Base-by-base conservation (phyloP, 2,888 invertebrate genomes). In the Stramonita haemastoma region DNA sequence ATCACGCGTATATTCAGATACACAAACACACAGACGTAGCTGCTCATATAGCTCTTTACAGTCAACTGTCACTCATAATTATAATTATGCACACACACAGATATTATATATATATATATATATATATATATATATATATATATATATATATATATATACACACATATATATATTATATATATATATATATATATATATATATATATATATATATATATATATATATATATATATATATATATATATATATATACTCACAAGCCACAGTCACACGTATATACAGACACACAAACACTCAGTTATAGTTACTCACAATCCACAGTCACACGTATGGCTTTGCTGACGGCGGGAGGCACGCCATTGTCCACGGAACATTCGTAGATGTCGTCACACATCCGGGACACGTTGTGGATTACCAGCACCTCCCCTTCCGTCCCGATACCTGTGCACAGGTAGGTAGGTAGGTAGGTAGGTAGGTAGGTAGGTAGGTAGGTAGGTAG, bases 291-390 rank as follows among this genome's bases (percentile, higher is more conserved):
- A 4, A n/a, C 73, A 73, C 73, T 26, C 73, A 73, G 22, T 2
- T 26, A 73, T 26, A 73, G 22, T 2, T 26, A 73, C 73, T 22
- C 73, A 98, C 98, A 98, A 96, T 98, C 98, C 90, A 98, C 98
- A 95, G 97, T 97, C 90, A 98, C 97, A 84, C 97, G 97, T 93
- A 98, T 98, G 93, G 98, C 97, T 96, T 98, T 98, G 97, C 98
- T 98, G 95, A 98, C 98, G 19, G 98, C 98, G 13, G 98, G 98
- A 57, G 98, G 98, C 94, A 98, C 98, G 96, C 98, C 98, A 95
- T 98, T 98, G 95, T 97, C 97, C 89, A 98, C 98, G 93, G 98
- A 98, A 96, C 98, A 99, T 92, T 98, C 97, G 96, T 98, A 98
- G 70, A 98, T 97, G 77, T 98, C 98, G 98, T 98, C 98, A 97